phyloP scores from a whole-genome alignment of 2,113 vertebrate species.

The Mugil cephalus region DNA sequence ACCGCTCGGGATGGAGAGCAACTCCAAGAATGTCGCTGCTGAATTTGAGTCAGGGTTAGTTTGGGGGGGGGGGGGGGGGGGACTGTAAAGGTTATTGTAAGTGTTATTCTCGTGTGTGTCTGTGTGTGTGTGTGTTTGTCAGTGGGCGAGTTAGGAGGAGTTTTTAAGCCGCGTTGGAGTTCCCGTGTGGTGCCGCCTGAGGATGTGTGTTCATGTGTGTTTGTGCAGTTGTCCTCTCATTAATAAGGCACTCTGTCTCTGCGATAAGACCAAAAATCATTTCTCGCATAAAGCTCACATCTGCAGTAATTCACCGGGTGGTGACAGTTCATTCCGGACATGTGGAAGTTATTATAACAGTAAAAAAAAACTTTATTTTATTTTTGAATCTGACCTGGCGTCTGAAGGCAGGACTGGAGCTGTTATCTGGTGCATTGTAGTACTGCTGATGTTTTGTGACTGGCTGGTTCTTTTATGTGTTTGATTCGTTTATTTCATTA shows the following conservation, averaged over 20 bases:
- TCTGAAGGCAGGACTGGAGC: background rate
- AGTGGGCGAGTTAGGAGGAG: constrained; percentile 10
- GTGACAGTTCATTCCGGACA: background rate
- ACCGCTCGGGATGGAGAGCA: background rate
- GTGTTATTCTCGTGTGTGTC: background rate
- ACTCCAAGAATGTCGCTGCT: constrained; percentile 21
- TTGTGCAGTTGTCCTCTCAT: background rate
- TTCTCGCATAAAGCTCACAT: background rate
- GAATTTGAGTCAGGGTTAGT: background rate
- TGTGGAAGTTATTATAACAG: constrained; percentile 16
- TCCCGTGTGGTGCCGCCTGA: constrained; percentile 35
- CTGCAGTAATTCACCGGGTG: background rate
- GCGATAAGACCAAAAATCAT: background rate
- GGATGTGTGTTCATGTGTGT: constrained; percentile 8
- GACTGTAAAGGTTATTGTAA: constrained; percentile 16
- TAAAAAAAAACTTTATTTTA: constrained; percentile 32
- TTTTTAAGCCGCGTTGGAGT: constrained; percentile 43
- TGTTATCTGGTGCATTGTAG: background rate
- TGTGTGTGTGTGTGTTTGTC: background rate
- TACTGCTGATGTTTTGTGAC: background rate
- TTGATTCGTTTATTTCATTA: background rate
- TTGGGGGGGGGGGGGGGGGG: too few species aligned
- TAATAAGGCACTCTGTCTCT: background rate
- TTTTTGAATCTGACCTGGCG: background rate
- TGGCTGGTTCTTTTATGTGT: constrained; percentile 2